phyloP scores from a whole-genome alignment of 2,888 invertebrate genomes.

The Lepidochrysops patricia region DNA sequence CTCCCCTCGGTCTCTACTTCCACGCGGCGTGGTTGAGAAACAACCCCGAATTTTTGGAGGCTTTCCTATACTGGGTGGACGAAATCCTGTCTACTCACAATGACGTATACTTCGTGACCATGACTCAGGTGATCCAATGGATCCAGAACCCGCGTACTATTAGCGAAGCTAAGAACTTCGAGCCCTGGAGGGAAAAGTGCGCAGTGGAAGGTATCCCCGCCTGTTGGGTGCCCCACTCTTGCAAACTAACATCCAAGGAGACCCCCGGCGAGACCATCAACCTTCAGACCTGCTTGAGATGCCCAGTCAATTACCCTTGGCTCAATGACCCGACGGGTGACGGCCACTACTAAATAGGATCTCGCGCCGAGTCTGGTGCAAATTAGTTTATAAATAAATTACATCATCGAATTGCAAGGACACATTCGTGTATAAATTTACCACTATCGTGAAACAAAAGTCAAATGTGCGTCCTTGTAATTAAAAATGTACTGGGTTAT shows the following conservation, averaged over 20 bases:
- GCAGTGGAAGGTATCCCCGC: slow-evolving; percentile 87
- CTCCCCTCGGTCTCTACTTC: slow-evolving; percentile 92
- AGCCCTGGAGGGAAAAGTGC: slow-evolving; percentile 96
- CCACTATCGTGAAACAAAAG: slow-evolving; percentile 29
- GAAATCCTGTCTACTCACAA: slow-evolving; percentile 88
- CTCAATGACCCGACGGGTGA: slow-evolving; percentile 93
- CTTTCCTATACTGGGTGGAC: slow-evolving; percentile 95
- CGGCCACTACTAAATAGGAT: slow-evolving; percentile 84
- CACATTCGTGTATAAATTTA: slow-evolving; percentile 43
- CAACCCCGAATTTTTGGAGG: slow-evolving; percentile 93
- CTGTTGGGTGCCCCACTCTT: slow-evolving; percentile 92
- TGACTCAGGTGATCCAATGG: slow-evolving; percentile 98
- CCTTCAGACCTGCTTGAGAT: slow-evolving; percentile 93
- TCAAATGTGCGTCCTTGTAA: slow-evolving; percentile 61
- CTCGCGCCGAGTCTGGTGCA: slow-evolving; percentile 59
- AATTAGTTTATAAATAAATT: slow-evolving; percentile 58
- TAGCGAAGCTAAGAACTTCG: slow-evolving; percentile 91
- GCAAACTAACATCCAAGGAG: slow-evolving; percentile 93
- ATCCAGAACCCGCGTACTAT: slow-evolving; percentile 92
- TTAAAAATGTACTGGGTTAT: slow-evolving; percentile 70
- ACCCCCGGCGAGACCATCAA: slow-evolving; percentile 95
- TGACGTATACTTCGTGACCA: slow-evolving; percentile 94
- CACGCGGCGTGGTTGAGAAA: slow-evolving; percentile 95
- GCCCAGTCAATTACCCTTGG: slow-evolving; percentile 97
- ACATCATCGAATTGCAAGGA: slow-evolving; percentile 50